Evolutionary conservation across 2,113 vertebrate species (phyloP).

Genomic region (Aplodontia rufa): DNA sequence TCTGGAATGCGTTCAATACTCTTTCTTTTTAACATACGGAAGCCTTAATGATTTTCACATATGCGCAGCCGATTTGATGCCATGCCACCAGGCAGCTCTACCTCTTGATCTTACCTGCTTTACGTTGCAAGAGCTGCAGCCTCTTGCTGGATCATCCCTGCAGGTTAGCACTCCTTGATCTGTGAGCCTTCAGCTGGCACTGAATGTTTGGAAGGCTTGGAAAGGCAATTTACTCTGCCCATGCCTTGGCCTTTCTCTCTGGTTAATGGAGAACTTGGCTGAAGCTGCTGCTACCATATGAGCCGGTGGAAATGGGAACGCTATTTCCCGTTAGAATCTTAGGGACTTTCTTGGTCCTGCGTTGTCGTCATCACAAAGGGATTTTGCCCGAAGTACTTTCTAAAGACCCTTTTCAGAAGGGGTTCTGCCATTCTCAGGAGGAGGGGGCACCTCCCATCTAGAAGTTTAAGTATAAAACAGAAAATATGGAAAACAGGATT

Average conservation of each 20-base stretch:
- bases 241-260: neutral
- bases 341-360: neutral
- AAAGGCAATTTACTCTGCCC: slow-evolving; percentile 17
- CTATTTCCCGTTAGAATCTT: slow-evolving; percentile 4
- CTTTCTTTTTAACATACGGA: slow-evolving; percentile 79
- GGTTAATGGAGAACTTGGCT: neutral
- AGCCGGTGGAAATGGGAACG: neutral
- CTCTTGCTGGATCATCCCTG: neutral
- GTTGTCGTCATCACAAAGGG: neutral
- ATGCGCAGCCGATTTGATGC: slow-evolving; percentile 74
- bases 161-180: neutral
- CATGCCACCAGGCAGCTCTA: slow-evolving; percentile 65
- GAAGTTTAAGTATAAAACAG: neutral
- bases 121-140: slow-evolving; percentile 7
- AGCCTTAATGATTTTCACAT: slow-evolving; percentile 81
- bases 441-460: neutral
- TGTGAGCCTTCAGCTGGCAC: neutral
- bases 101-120: slow-evolving; percentile 80
- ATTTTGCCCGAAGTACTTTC: neutral
- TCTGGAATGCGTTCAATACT: slow-evolving; percentile 77
- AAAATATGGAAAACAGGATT: neutral
- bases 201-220: neutral
- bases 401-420: neutral
- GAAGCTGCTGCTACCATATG: neutral
- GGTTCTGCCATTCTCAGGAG: neutral